Evolutionary conservation across 2,888 invertebrate species (phyloP), one percentile per base, ranked within the genome.

Genomic region (Pristionchus mayeri): DNA sequence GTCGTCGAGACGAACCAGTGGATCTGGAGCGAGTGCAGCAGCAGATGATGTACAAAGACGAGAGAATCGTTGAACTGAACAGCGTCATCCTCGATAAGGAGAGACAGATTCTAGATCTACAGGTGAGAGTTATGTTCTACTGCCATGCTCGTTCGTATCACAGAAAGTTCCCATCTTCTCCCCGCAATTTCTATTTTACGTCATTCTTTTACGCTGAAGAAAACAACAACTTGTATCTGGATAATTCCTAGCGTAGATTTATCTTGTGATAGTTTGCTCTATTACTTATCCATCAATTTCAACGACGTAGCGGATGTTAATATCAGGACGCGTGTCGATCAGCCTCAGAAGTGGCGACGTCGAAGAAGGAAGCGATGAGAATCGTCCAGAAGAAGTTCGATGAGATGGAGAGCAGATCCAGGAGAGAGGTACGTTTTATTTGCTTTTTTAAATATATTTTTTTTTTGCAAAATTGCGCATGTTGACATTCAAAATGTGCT

Each of bases 81-180:
- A 95, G 94, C 88, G 95, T 95, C 92, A 94, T 96, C n/a, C 94
- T 95, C 89, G 95, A 96, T 90, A 94, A 96, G 93, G 96, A 96
- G 93, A 95, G 95, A 13, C 95, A 95, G 86, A 95, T 97, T 78
- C 93, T 97, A 87, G 97, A 97, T 93, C 94, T 94, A 9, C 96
- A 96, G 93, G 97, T 87, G 11, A 57, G n/a, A n/a, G n/a, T n/a
- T n/a, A n/a, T n/a, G n/a, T n/a, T n/a, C n/a, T n/a, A n/a, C n/a
- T n/a, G n/a, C n/a, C n/a, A n/a, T n/a, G n/a, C n/a, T n/a, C n/a
- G n/a, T n/a, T n/a, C n/a, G n/a, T n/a, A n/a, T n/a, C n/a, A n/a
- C n/a, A n/a, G n/a, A n/a, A n/a, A n/a, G n/a, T n/a, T n/a, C n/a
- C n/a, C n/a, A n/a, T n/a, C n/a, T n/a, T n/a, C n/a, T n/a, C n/a